Base-by-base conservation (phyloP, 2,888 invertebrate species). In the Hipparchia semele region DNA sequence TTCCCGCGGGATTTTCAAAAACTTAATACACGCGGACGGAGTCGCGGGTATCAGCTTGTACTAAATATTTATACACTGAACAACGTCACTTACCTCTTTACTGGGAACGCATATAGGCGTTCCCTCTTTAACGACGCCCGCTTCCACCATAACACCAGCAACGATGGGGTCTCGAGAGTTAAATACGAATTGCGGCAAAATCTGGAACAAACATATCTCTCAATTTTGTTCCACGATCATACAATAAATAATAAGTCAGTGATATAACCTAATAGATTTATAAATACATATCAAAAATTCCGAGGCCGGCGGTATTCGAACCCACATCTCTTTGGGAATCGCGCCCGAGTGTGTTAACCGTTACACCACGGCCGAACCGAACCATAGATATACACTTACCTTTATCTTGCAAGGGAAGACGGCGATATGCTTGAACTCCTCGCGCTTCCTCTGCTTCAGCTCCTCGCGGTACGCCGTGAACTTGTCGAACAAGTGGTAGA, bases 121-220 rank as follows among this genome's bases (percentile, higher is more conserved):
- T 72, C 99, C 99, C 83, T 98, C 98, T 90, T 98, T 99, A 62
- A 99, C 95, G 74, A 99, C 96, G 59, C 99, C 99, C 45, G 97
- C 98, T 87, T 99, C 99, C 0, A 99, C 96, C 93, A 97, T 97
- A 1, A 99, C 98, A 61, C 99, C 99, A 83, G 97, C 95, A 39
- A 99, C 98, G 88, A 99, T 99, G 8, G 99, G 99, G 94, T 99
- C 99, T 75, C 99, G 96, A 8, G 98, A 98, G 94, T 99, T 99
- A 95, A 99, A 99, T 85, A 99, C 96, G 92, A 96, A 99, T 92
- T 99, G 97, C 46, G 97, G 97, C 86, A 96, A 85, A 79, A 96
- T 94, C 94, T 96, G 92, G 3, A 67, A 66, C 60, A 61, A 58
- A 51, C 53, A 23, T 68, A 7, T 46, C 9, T 46, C 6, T 58